These are phyloP conservation scores for Xestobium rufovillosum DNA, from an alignment of 2,888 invertebrate genomes.

Conservation along the genomic window DNA sequence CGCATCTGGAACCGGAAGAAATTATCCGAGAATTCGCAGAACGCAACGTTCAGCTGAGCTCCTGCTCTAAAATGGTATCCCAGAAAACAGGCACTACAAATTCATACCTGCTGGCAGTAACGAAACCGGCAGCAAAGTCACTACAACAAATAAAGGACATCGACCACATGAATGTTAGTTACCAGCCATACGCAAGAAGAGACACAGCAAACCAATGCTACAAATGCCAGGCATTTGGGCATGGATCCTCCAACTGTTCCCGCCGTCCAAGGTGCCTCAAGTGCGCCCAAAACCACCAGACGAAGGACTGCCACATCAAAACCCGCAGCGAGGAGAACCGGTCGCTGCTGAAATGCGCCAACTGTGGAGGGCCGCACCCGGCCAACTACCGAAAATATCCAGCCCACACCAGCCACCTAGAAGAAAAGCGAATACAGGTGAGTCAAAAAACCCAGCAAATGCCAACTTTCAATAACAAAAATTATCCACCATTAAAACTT, in stretches of 20 bases:
- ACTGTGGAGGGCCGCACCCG: background rate
- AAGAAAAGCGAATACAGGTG: background rate
- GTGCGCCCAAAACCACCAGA: background rate
- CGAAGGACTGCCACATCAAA: slow-evolving; percentile 4
- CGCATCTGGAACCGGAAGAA: background rate
- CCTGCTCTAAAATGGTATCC: background rate
- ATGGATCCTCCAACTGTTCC: slow-evolving; percentile 1
- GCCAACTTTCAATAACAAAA: background rate
- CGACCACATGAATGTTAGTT: background rate
- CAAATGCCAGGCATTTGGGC: slow-evolving; percentile 6
- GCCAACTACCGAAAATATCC: slow-evolving; percentile 3
- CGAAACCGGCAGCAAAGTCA: too few relatives aligned
- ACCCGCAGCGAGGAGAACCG: background rate
- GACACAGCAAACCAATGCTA: background rate
- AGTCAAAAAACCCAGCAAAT: background rate
- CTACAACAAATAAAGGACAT: background rate
- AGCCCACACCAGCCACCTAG: background rate
- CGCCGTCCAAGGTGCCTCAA: background rate
- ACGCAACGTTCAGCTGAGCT: background rate
- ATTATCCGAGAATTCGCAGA: background rate
- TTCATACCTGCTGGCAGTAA: background rate
- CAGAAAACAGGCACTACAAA: background rate
- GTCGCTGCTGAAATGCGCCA: background rate
- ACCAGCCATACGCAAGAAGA: background rate
- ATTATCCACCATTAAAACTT: background rate